Evolutionary conservation across 2,113 vertebrate genomes (phyloP).

Genomic region (Muscicapa adusta): DNA sequence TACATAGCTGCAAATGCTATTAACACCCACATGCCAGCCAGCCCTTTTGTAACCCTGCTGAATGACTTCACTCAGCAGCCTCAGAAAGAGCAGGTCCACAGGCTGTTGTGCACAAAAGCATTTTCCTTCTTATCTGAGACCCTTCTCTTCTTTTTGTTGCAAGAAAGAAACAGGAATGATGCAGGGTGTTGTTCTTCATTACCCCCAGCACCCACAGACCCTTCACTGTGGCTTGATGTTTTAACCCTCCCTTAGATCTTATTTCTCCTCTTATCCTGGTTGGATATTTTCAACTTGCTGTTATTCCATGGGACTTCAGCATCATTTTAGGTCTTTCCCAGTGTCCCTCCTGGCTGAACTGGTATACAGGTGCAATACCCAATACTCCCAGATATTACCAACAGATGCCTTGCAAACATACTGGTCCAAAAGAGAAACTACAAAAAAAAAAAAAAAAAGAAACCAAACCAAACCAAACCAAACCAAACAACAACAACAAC

Average conservation of each 20-base stretch:
- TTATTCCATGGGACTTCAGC: background rate
- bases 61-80: background rate
- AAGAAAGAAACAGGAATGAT: background rate
- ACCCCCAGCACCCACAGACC: background rate
- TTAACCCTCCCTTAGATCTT: background rate
- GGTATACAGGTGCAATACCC: background rate
- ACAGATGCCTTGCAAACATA: background rate
- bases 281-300: background rate
- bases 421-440: background rate
- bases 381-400: background rate
- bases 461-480: too few species aligned
- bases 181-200: background rate
- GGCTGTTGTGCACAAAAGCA: background rate
- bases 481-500: too few species aligned
- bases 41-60: background rate
- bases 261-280: background rate
- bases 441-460: background rate
- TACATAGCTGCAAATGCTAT: constrained; percentile 33
- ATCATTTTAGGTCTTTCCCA: background rate
- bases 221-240: background rate
- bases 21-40: background rate
- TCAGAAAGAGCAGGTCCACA: background rate
- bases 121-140: background rate
- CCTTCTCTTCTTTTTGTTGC: background rate
- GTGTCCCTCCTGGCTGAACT: background rate